Conservation (phyloP, 2,888 invertebrate genomes). For the Ophion ellenae region DNA sequence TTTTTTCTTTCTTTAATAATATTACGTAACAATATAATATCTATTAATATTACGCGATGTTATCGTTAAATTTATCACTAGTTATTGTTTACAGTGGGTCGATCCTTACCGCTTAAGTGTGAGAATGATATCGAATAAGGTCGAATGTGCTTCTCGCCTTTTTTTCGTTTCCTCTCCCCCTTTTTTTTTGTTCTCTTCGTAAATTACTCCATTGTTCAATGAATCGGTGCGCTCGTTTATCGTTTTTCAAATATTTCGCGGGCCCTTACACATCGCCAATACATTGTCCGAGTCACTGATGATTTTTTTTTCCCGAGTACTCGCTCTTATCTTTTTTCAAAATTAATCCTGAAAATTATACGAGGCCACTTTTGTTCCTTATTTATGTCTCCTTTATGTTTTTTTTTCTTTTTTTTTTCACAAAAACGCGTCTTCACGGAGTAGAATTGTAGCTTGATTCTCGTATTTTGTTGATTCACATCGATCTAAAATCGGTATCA, state of each 20-base stretch:
- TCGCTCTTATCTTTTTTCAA: conserved; percentile 35
- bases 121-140: conserved; percentile 73
- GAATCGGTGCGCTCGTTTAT: conserved; percentile 34
- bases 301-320: conserved; percentile 31
- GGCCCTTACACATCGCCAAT: no score
- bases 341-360: conserved; percentile 37
- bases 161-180: background rate
- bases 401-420: conserved; percentile 23
- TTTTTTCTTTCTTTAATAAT: conserved; percentile 70
- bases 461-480: background rate
- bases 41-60: conserved; percentile 75
- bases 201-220: conserved; percentile 2
- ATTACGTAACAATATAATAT: conserved; percentile 70
- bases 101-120: conserved; percentile 69
- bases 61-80: conserved; percentile 74
- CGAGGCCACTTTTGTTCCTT: conserved; percentile 62
- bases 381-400: conserved; percentile 31
- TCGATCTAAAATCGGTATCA: no score
- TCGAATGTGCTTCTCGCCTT: conserved; percentile 61
- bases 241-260: conserved; percentile 29
- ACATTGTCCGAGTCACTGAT: conserved; percentile 1
- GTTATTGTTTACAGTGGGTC: conserved; percentile 75
- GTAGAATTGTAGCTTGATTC: background rate
- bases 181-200: conserved; percentile 19
- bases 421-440: conserved; percentile 31